A percentile compares a stretch with the other conserved stretches of the same genome.
Conservation (phyloP, 2,113 vertebrate species). For the Marcusenius ussheri region DNA sequence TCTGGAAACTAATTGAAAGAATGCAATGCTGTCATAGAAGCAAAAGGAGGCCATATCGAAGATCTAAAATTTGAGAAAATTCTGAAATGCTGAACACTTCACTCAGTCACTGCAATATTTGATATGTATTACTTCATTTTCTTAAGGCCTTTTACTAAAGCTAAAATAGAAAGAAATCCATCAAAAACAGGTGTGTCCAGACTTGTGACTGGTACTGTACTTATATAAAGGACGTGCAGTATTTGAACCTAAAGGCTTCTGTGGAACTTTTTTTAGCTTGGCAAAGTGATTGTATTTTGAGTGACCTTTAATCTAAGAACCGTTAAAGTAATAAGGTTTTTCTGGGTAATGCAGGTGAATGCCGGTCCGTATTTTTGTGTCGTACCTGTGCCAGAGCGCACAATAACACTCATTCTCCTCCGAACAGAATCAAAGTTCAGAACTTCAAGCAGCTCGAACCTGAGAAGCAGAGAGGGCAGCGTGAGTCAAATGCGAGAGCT, state of each 20-base stretch:
- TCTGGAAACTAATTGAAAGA: neutral
- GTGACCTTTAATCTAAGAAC: neutral
- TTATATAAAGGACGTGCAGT: neutral
- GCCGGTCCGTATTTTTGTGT: neutral
- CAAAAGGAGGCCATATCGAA: neutral
- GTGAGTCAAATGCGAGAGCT: neutral
- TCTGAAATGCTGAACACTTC: neutral
- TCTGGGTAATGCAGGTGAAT: neutral
- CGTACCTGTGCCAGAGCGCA: constrained; percentile 72
- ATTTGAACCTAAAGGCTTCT: neutral
- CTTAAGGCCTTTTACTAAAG: neutral
- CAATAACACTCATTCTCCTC: constrained; percentile 92
- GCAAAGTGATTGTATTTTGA: neutral
- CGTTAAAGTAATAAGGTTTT: neutral
- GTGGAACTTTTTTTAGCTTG: neutral
- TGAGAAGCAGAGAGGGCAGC: constrained; percentile 37
- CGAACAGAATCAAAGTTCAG: constrained; percentile 92
- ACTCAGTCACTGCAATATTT: neutral
- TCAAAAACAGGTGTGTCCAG: neutral
- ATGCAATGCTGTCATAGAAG: neutral
- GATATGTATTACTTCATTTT: neutral
- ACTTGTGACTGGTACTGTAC: neutral
- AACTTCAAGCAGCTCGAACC: constrained; percentile 83
- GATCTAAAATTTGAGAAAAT: neutral
- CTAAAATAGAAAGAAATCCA: neutral